Conservation (phyloP, 2,797 vertebrate genomes). For the Erpetoichthys calabaricus region DNA sequence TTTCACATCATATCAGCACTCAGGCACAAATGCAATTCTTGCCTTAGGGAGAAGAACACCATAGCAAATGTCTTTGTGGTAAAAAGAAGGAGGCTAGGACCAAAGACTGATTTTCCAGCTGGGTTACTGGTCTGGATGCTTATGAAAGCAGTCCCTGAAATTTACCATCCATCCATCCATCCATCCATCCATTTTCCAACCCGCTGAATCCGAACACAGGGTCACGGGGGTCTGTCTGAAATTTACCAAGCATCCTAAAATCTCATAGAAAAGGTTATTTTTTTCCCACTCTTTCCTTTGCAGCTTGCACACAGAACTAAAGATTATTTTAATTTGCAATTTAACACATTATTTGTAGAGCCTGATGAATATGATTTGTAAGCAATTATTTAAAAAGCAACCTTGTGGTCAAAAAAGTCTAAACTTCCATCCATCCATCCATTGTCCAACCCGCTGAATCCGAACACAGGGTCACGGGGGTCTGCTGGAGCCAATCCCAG, state of each 20-base stretch:
- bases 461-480: too few species aligned
- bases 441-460: too few species aligned
- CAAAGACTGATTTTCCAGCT: slow-evolving; percentile 1
- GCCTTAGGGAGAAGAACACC: slow-evolving; percentile 18
- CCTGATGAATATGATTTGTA: slow-evolving; percentile 24
- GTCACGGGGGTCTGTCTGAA: too few species aligned
- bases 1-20: slow-evolving; percentile 20
- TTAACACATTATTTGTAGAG: too few species aligned
- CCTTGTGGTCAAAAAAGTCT: slow-evolving; percentile 19
- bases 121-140: slow-evolving; percentile 10
- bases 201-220: too few species aligned
- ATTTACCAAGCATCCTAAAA: too few species aligned
- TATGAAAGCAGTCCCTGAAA: slow-evolving; percentile 17
- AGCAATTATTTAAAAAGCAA: slow-evolving; percentile 26
- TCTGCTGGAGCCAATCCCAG: too few species aligned
- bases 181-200: too few species aligned
- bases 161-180: too few species aligned
- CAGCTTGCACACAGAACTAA: slow-evolving; percentile 19
- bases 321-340: not conserved
- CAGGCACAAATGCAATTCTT: slow-evolving; percentile 6
- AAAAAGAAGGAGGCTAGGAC: slow-evolving; percentile 7
- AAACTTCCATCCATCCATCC: too few species aligned
- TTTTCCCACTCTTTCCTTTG: too few species aligned
- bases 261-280: too few species aligned
- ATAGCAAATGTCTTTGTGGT: slow-evolving; percentile 14